Percentiles rank a stretch among this genome's conserved stretches.
These are phyloP conservation scores for Pseudonaja textilis DNA, from an alignment of 2,113 vertebrate species.

Conservation along the genomic window DNA sequence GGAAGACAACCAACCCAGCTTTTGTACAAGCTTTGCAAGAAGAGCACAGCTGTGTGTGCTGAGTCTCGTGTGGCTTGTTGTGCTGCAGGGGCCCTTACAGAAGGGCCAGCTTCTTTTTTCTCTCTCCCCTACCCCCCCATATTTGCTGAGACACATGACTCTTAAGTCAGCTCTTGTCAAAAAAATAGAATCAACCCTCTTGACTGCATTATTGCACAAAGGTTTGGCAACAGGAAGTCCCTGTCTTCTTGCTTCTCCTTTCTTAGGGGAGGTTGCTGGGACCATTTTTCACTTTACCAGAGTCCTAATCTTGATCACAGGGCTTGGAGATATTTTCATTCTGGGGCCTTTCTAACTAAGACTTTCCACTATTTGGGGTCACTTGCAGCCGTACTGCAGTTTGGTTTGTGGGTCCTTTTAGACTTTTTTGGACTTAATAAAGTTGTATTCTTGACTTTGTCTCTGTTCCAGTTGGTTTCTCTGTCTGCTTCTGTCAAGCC, in stretches of 20 bases:
- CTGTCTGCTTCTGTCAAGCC: neutral
- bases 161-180: neutral
- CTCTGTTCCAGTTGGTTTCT: neutral
- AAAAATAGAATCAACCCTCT: neutral
- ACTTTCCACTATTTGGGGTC: neutral
- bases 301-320: neutral
- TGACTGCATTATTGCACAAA: neutral
- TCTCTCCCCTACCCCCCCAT: neutral
- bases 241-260: conserved; percentile 9
- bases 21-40: neutral
- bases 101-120: neutral
- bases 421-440: neutral
- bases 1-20: neutral
- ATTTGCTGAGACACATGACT: neutral
- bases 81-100: neutral
- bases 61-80: neutral
- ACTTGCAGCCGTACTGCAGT: neutral
- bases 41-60: neutral
- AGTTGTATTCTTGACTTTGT: neutral
- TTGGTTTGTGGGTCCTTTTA: neutral
- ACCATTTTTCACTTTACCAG: neutral
- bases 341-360: neutral
- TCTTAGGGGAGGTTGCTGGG: neutral
- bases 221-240: conserved; percentile 34
- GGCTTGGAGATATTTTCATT: neutral